Conservation (phyloP, 2,888 invertebrate genomes). For the Timema cristinae region DNA sequence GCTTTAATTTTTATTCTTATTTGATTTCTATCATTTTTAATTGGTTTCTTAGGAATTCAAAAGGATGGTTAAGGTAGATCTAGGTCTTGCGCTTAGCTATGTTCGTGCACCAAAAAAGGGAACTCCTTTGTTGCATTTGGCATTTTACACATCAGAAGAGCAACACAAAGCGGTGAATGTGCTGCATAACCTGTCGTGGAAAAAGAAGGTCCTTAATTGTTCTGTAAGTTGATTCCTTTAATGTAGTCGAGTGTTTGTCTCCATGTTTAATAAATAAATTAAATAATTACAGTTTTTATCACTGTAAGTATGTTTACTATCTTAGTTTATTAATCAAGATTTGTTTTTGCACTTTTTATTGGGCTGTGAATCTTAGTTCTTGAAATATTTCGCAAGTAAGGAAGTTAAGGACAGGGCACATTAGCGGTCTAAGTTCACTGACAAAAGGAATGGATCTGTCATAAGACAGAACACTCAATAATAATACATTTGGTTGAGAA, state of each 20-base stretch:
- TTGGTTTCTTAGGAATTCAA: conserved; percentile 44
- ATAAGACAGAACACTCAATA: no score
- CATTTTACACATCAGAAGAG: conserved; percentile 44
- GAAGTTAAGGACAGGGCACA: background rate
- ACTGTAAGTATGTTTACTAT: no score
- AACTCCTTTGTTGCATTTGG: conserved; percentile 39
- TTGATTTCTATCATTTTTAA: conserved; percentile 18
- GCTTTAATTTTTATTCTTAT: background rate
- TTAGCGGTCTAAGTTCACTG: background rate
- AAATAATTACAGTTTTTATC: background rate
- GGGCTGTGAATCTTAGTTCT: background rate
- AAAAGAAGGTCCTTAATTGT: conserved; percentile 38
- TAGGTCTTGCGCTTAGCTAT: conserved; percentile 43
- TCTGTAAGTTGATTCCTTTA: conserved; percentile 38
- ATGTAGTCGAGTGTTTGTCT: background rate
- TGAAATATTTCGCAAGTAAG: background rate
- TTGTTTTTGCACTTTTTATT: no score
- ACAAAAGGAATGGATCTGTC: background rate
- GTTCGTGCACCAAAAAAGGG: conserved; percentile 43
- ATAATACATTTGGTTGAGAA: no score
- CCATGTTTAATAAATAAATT: background rate
- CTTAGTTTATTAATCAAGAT: no score
- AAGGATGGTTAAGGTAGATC: conserved; percentile 43
- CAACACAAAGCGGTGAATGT: conserved; percentile 44
- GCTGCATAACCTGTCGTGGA: conserved; percentile 40